Base-by-base conservation (phyloP, 2,797 vertebrate species). In the Streptopelia turtur region DNA sequence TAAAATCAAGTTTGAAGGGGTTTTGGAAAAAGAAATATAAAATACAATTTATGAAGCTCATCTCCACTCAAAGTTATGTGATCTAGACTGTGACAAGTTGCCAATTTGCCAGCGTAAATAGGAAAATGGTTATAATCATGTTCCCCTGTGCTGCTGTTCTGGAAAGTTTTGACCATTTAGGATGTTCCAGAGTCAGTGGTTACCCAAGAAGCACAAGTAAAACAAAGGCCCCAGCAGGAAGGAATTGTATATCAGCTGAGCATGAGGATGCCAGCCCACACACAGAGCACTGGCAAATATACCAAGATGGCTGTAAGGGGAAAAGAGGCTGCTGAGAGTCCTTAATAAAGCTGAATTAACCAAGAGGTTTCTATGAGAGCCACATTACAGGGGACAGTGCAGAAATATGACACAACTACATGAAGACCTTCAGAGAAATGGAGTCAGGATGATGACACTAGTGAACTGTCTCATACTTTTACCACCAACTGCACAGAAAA, bases 81-180 rank as follows among this genome's bases (percentile, higher is more conserved):
- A 96, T 95, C 72, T 83, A 95, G 92, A 79, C 91, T n/a, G 18
- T 96, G 96, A 97, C 95, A 95, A 88, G 91, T 84, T 96, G 93
- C 95, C 95, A 90, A 27, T 66, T 84, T 77, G 94, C 96, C 97
- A 98, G 94, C 91, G 97, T 89, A 97, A 97, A 96, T 93, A 97
- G 87, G 95, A 97, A 97, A 96, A 81, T 70, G 45, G 68, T 95
- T 87, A 83, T 74, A 89, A 88, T 82, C 75, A 63, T 50, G 25
- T 83, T 93, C 89, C 82, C 82, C 83, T 30, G 53, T 43, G 94
- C 91, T 96, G 82, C 83, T 50, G 43, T 63, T 93, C 93, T 93
- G 94, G 89, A 96, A 96, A 95, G 30, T 93, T 96, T 97, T 96
- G 96, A 95, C 96, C 94, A 92, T 96, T 97, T 84, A 57, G 76